phyloP scores from a whole-genome alignment of 2,113 vertebrate genomes.

The Hucho hucho region DNA sequence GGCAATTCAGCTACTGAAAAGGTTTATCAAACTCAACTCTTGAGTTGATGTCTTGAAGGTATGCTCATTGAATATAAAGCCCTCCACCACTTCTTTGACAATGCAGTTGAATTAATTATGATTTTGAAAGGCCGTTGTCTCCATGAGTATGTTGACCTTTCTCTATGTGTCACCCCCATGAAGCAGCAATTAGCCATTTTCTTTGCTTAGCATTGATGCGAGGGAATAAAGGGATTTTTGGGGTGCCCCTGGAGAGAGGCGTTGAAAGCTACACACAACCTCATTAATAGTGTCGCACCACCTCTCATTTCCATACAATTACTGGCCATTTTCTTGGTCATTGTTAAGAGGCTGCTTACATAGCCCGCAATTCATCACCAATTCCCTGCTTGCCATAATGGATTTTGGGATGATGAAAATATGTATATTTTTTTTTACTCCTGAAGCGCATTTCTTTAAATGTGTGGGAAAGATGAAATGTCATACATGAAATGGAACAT shows the following conservation, averaged over 20 bases:
- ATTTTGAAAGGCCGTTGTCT: constrained; percentile 33
- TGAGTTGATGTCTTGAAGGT: not conserved
- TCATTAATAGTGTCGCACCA: constrained; percentile 17
- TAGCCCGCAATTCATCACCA: not conserved
- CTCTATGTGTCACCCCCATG: constrained; percentile 14
- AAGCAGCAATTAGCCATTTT: constrained; percentile 44
- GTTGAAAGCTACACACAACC: constrained; percentile 14
- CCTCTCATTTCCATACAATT: constrained; percentile 51
- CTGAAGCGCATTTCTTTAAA: too few species aligned
- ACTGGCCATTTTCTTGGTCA: not conserved
- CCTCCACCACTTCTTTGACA: not conserved
- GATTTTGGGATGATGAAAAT: not conserved
- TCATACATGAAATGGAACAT: too few species aligned
- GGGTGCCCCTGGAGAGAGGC: constrained; percentile 10
- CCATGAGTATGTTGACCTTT: constrained; percentile 26
- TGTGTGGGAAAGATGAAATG: too few species aligned
- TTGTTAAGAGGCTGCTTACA: too few species aligned
- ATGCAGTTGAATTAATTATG: constrained; percentile 42
- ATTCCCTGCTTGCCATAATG: not conserved
- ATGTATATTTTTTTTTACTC: too few species aligned
- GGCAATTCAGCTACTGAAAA: not conserved
- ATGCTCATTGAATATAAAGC: not conserved
- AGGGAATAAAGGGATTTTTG: not conserved
- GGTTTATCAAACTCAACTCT: not conserved
- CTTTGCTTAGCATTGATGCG: constrained; percentile 16